Conservation (phyloP, 1,140 invertebrate species). For the Philotrypesis tridentata region DNA sequence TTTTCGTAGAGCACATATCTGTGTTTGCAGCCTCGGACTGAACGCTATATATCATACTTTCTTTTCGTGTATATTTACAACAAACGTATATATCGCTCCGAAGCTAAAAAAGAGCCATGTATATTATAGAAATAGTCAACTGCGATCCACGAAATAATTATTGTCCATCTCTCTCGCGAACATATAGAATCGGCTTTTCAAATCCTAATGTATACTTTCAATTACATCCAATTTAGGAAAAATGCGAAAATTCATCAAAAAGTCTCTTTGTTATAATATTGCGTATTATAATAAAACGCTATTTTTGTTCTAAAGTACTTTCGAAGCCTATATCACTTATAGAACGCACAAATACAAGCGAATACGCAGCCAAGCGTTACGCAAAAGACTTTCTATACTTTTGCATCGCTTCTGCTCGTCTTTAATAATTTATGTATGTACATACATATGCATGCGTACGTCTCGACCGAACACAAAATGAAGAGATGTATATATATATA, state of each 20-base stretch:
- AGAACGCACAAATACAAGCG: not conserved
- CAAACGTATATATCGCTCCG: constrained; percentile 33
- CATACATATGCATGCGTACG: not conserved
- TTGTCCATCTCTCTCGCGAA: constrained; percentile 34
- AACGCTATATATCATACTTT: constrained; percentile 28
- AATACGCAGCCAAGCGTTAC: not conserved
- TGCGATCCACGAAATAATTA: constrained; percentile 17
- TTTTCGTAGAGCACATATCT: constrained; percentile 4
- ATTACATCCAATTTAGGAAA: not conserved
- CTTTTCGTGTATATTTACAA: constrained; percentile 37
- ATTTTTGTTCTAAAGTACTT: constrained; percentile 5
- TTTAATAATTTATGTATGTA: not conserved
- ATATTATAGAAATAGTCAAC: constrained; percentile 38
- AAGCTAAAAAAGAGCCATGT: constrained; percentile 22
- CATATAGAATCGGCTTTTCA: not conserved
- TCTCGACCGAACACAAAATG: not conserved
- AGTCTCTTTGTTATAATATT: not conserved
- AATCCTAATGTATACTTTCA: not conserved
- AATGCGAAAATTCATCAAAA: constrained; percentile 1
- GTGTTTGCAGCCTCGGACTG: not conserved
- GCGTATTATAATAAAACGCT: not conserved
- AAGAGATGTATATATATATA: not conserved
- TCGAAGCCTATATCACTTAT: not conserved
- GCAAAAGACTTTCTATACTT: constrained; percentile 11
- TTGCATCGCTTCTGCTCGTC: not conserved